Evolutionary conservation across 2,113 vertebrate genomes (phyloP), one percentile per base, ranked within the genome.

Genomic region (Notothenia coriiceps): DNA sequence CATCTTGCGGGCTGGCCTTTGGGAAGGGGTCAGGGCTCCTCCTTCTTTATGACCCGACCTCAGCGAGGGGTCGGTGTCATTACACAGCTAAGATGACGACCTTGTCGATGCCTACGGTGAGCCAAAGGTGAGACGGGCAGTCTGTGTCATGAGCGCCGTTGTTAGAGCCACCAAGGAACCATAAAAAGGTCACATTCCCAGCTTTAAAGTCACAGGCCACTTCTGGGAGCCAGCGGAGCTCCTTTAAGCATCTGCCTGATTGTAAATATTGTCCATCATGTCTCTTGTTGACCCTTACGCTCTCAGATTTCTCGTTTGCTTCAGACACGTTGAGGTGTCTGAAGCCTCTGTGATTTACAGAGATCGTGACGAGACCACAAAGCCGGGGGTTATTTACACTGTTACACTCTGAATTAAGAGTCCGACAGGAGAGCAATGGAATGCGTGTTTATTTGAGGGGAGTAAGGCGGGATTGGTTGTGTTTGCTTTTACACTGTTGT

Each of bases 401-500:
- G 80, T 84, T 55, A 56, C 65, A 75, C 80, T 79, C 80, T 74
- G 49, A 71, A 70, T 65, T 74, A 72, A 68, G 74, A 63, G 46
- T 78, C 66, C 67, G 84, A 85, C 80, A 63, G 68, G 47, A 71
- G 70, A 83, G 75, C 56, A n/a, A 60, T 0, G 83, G 68, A 84
- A 87, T 85, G 80, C 64, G 71, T 87, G 86, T 94, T 94, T 93
- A 89, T 92, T 91, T 93, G 88, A 91, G 77, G 59, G 77, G 79
- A 77, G 79, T 55, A 68, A 71, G 70, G 67, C 56, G 0, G 83
- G 79, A 82, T 79, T 59, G 84, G 70, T 43, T 69, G 72, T 93
- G 88, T 90, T 94, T 93, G 83, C 82, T 52, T 93, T 91, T 52
- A 66, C 69, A 70, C 78, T 92, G 86, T 92, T 91, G 87, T 94